A percentile compares a stretch with the other conserved stretches of the same genome.
Conservation (phyloP, 2,113 vertebrate genomes). For the Podarcis cretensis region DNA sequence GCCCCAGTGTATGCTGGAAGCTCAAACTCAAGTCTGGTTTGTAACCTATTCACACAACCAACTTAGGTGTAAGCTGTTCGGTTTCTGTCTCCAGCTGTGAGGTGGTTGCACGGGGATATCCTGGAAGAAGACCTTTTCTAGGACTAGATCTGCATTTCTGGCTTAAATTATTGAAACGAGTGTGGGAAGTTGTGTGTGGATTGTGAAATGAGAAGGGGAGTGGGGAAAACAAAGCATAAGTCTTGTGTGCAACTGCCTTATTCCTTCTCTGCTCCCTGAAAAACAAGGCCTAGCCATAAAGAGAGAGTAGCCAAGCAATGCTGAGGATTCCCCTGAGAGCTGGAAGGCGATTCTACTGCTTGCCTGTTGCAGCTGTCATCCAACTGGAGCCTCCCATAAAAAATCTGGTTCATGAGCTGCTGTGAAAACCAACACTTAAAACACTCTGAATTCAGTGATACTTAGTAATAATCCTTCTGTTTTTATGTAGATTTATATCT, state of each 20-base stretch:
- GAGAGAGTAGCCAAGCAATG: background rate
- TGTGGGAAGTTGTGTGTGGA: background rate
- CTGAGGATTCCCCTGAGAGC: background rate
- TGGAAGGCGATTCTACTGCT: background rate
- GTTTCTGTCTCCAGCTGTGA: background rate
- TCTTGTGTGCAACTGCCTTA: background rate
- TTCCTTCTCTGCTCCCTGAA: background rate
- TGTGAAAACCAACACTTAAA: no score
- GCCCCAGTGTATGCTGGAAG: background rate
- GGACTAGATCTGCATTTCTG: background rate
- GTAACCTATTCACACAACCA: background rate
- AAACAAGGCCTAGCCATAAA: background rate
- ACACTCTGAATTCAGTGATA: no score
- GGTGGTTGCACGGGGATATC: background rate
- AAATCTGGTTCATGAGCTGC: background rate
- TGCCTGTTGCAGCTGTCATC: background rate
- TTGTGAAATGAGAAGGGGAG: background rate
- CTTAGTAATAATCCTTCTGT: no score
- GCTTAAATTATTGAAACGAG: background rate
- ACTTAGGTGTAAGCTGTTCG: background rate
- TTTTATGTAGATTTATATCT: no score
- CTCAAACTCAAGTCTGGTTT: background rate
- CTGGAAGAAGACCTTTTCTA: background rate
- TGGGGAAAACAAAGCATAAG: no score
- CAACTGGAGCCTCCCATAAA: background rate